Conservation (phyloP, 2,888 invertebrate genomes). For the Parapristionchus giblindavisi region DNA sequence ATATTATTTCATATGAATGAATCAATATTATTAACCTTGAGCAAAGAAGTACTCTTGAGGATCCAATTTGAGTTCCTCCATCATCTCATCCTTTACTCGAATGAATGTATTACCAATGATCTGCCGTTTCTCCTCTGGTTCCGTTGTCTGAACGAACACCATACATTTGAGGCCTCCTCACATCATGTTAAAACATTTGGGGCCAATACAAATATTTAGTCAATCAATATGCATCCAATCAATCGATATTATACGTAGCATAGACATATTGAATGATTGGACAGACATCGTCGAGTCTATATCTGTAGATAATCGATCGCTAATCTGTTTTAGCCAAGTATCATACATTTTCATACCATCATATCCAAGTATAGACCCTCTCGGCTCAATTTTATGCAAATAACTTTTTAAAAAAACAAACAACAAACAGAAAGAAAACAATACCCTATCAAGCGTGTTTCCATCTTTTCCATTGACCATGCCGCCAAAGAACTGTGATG, state of each 20-base stretch:
- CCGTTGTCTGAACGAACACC: slow-evolving; percentile 79
- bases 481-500: slow-evolving; percentile 58
- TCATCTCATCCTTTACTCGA: slow-evolving; percentile 73
- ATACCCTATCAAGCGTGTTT: slow-evolving; percentile 49
- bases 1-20: background rate
- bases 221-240: too few relatives aligned
- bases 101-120: slow-evolving; percentile 99
- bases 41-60: slow-evolving; percentile 76
- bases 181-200: too few relatives aligned
- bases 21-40: slow-evolving; percentile 56
- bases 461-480: slow-evolving; percentile 45
- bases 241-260: too few relatives aligned
- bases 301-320: too few relatives aligned
- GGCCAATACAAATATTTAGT: too few relatives aligned
- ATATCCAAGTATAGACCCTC: too few relatives aligned
- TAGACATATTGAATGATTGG: too few relatives aligned
- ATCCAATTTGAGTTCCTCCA: slow-evolving; percentile 82
- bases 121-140: slow-evolving; percentile 96
- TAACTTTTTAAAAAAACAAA: background rate
- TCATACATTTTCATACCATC: too few relatives aligned
- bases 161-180: too few relatives aligned
- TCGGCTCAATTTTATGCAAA: background rate
- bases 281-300: too few relatives aligned
- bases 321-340: too few relatives aligned
- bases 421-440: background rate